Base-by-base conservation (phyloP, 2,113 vertebrate species). In the Entosphenus tridentatus region DNA sequence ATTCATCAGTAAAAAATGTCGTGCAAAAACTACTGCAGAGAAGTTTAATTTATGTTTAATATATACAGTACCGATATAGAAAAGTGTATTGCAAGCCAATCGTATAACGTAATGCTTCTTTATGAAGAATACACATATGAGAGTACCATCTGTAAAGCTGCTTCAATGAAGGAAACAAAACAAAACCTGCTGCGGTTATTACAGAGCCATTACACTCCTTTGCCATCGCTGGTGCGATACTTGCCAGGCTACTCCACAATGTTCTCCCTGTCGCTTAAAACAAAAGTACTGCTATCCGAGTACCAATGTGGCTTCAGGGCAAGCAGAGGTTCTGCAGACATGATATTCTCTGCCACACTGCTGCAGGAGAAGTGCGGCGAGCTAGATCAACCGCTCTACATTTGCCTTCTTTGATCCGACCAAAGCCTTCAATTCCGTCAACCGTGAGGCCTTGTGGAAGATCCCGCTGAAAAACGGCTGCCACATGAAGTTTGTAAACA, bases 391-490 rank as follows among this genome's bases (percentile, higher is more conserved):
- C 13, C 13, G 58, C 13, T 17, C 58, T 62, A 14, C 16, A 62
- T 17, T 14, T 62, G 58, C 13, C 58, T 17, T 14, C 16, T 14
- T 14, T 62, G 58, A 14, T 62, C 58, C 16, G 13, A 62, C 58
- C 58, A 62, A 62, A 62, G 58, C 58, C 58, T 62, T 62, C 16
- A 62, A 62, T 17, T 62, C 58, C 58, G 58, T 62, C 58, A 62
- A 17, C 58, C 8, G 58, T 62, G 58, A 62, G 13, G 58, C 58
- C 16, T 62, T 62, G 16, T 62, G 58, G 58, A 62, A 62, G 13
- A 62, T 62, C 58, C 58, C 8, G 8, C 5, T 62, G 58, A 62
- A 62, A 17, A 14, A 14, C 58, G 16, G 3, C 58, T 62, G 58
- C 58, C 58, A 1, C 13, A 17, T 13, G 58, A 62, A 62, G 16